phyloP scores from a whole-genome alignment of 2,797 vertebrate genomes.

The Gallirallus australis region DNA sequence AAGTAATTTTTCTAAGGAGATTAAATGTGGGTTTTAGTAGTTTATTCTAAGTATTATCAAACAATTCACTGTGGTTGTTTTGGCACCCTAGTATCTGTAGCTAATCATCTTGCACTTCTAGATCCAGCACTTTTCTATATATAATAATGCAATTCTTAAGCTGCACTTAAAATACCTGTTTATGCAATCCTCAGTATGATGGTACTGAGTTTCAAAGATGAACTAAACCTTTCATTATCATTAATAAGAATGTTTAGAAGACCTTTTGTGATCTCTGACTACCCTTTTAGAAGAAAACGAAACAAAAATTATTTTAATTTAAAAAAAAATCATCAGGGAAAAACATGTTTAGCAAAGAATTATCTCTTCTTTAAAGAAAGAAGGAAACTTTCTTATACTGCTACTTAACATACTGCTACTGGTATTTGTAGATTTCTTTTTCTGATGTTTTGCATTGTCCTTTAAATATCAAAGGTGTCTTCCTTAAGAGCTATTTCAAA shows the following conservation, averaged over 20 bases:
- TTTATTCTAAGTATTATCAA: not conserved
- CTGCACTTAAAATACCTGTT: slow-evolving; percentile 3
- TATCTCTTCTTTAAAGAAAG: not conserved
- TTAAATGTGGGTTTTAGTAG: not conserved
- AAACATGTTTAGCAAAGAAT: not conserved
- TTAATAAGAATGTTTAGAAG: slow-evolving; percentile 16
- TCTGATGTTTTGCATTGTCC: not conserved
- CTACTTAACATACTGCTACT: not conserved
- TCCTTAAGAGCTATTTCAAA: not conserved
- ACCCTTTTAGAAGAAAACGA: not conserved
- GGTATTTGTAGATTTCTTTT: not conserved
- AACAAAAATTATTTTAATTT: not conserved
- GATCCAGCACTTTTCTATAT: not conserved
- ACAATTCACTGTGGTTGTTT: not conserved
- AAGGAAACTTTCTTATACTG: too few relatives aligned
- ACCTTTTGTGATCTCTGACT: not conserved
- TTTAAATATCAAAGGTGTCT: not conserved
- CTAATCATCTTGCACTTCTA: not conserved
- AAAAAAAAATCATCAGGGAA: not conserved
- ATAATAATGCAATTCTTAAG: slow-evolving; percentile 8
- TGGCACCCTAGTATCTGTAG: not conserved
- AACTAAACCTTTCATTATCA: slow-evolving; percentile 14
- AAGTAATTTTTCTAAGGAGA: not conserved
- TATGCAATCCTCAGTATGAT: not conserved
- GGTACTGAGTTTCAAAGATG: not conserved